Evolutionary conservation across 2,797 vertebrate genomes (phyloP), one percentile per base, ranked within the genome.

Genomic region (Coregonus ussuriensis): DNA sequence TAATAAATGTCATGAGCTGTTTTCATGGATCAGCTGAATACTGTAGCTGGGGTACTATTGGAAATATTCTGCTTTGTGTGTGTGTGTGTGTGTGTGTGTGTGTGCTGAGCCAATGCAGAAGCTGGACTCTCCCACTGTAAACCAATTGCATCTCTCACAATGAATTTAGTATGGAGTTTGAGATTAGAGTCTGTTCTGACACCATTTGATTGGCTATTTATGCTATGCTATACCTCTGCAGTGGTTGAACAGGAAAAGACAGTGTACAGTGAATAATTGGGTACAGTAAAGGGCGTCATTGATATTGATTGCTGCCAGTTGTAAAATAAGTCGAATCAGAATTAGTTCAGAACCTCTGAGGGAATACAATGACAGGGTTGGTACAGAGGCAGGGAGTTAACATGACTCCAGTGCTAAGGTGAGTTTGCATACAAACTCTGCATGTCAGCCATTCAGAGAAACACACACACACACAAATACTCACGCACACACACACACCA

Each of bases 1-100:
- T 91, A 88, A 92, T 92, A 91, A 92, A 93, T 91, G 91, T 92
- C 91, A 88, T 80, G 87, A 91, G 89, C 85, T 88, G 90, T 88
- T 84, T 87, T 77, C 89, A 92, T 92, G 89, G 92, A 93, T 93
- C 88, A 83, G 79, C 74, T 79, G 81, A 79, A 83, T 86, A 79
- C 75, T 29, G 73, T 77, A 21, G 73, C 76, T 74, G 70, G 76
- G 31, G 71, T 62, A 5, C 81, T 4, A 0, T 82, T 79, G 74
- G 25, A 79, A 83, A 68, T 16, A 25, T 67, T 13, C 18, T 16
- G 51, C 59, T 71, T 33, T 74, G 56, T 41, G 16, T 62, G 72
- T 41, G 56, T 74, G 71, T 72, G 25, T 29, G 21, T 53, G 51
- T 72, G 51, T 72, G 69, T 9, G 69, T 51, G 29, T 54, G 21